Percentiles rank a stretch among this genome's conserved stretches.
Evolutionary conservation across 2,113 vertebrate species (phyloP).

Genomic region (Oenanthe oenanthe): DNA sequence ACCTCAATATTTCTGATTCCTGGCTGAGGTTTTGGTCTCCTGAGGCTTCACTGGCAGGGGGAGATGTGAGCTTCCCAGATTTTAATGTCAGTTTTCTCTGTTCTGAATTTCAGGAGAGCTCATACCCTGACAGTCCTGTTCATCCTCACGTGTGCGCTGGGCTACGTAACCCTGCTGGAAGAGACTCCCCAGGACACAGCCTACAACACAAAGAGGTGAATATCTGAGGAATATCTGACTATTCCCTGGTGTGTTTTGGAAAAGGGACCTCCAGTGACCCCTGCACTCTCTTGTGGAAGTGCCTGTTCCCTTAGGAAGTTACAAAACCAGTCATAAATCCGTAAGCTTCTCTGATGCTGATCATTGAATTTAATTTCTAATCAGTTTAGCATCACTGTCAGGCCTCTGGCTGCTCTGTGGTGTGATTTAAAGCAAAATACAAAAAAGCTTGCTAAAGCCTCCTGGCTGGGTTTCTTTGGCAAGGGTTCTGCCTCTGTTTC

Average conservation of each 20-base stretch:
- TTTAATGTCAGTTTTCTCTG: background rate
- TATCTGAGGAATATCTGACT: background rate
- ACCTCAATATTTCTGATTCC: background rate
- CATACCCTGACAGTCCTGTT: conserved; percentile 95
- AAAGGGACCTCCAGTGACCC: background rate
- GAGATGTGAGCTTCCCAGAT: background rate
- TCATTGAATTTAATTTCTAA: background rate
- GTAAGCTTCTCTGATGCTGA: background rate
- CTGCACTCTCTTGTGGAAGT: background rate
- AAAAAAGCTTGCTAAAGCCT: background rate
- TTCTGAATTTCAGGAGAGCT: conserved; percentile 83
- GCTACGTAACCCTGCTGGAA: conserved; percentile 94
- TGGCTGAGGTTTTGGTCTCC: accelerated
- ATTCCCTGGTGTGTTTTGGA: background rate
- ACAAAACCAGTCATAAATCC: background rate
- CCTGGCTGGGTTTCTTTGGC: background rate
- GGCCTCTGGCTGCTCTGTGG: background rate
- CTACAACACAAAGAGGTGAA: conserved; percentile 95
- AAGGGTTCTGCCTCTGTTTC: background rate
- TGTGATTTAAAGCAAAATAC: background rate
- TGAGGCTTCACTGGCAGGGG: background rate
- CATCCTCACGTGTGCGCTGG: conserved; percentile 92
- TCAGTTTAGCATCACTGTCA: background rate
- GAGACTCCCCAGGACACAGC: conserved; percentile 96
- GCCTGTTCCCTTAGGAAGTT: background rate